These are phyloP conservation scores for Hoplostethus atlanticus DNA, from an alignment of 2,797 vertebrate genomes.

Conservation along the genomic window DNA sequence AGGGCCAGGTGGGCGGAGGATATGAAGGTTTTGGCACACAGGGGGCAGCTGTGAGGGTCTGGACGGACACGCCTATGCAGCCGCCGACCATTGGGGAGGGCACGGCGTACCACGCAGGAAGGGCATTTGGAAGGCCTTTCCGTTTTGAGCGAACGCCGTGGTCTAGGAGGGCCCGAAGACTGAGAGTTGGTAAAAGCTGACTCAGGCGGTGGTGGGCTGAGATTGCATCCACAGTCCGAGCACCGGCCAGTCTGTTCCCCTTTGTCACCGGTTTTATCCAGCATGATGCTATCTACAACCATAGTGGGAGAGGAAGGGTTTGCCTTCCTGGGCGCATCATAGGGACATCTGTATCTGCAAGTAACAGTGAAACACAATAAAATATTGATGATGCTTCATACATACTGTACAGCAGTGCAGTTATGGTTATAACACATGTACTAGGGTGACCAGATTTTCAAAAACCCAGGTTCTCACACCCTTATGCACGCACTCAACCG, in stretches of 20 bases:
- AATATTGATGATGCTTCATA: background rate
- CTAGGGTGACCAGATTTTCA: too few relatives aligned
- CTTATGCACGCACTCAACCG: too few relatives aligned
- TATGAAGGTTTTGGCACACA: conserved; percentile 85
- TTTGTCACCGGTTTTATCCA: conserved; percentile 57
- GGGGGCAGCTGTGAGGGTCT: conserved; percentile 79
- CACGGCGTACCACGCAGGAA: conserved; percentile 57
- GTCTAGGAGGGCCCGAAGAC: conserved; percentile 31
- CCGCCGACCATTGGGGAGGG: conserved; percentile 48
- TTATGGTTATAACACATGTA: background rate
- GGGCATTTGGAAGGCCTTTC: conserved; percentile 57
- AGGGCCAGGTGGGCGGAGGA: conserved; percentile 81
- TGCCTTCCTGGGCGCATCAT: conserved; percentile 19
- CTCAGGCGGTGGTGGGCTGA: conserved; percentile 37
- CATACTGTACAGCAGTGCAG: background rate
- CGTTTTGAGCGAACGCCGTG: conserved; percentile 26
- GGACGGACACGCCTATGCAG: conserved; percentile 62
- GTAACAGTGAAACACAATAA: background rate
- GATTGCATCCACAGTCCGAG: conserved; percentile 65
- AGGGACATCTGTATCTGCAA: conserved; percentile 36
- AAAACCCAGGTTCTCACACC: too few relatives aligned
- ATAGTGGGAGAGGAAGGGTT: conserved; percentile 14
- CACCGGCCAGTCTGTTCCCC: conserved; percentile 49
- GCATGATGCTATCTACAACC: conserved; percentile 62
- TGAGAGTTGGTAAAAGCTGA: conserved; percentile 25